Percentiles rank a stretch among this genome's conserved stretches.
Conservation (phyloP, 2,888 invertebrate species). For the Ennomos erosarius region DNA sequence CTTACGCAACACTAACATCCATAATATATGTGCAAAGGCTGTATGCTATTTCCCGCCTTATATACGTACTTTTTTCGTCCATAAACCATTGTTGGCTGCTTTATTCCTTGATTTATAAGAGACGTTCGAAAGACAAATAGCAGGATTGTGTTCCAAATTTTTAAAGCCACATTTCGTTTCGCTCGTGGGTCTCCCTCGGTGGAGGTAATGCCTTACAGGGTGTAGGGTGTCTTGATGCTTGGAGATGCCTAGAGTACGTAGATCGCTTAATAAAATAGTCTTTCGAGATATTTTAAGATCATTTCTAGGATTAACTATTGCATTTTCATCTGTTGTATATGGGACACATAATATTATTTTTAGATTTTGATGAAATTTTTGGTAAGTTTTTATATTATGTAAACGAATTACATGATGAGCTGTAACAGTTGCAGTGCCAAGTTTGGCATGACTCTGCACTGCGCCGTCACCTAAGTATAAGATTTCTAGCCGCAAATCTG, state of each 20-base stretch:
- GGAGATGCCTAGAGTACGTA: conserved; percentile 39
- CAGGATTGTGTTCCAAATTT: conserved; percentile 92
- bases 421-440: too few relatives aligned
- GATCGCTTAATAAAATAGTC: conserved; percentile 13
- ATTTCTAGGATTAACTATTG: too few relatives aligned
- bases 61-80: conserved; percentile 84
- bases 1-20: conserved; percentile 77
- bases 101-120: conserved; percentile 89
- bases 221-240: conserved; percentile 64
- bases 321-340: too few relatives aligned
- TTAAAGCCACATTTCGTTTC: conserved; percentile 91
- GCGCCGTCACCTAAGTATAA: too few relatives aligned
- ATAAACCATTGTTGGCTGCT: conserved; percentile 87
- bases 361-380: too few relatives aligned
- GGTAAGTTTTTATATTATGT: too few relatives aligned
- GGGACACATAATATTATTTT: too few relatives aligned
- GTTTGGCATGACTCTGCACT: too few relatives aligned
- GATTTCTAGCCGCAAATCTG: too few relatives aligned
- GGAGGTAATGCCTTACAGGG: conserved; percentile 65
- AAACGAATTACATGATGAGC: too few relatives aligned
- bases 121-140: conserved; percentile 91
- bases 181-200: conserved; percentile 77
- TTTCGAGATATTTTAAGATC: not conserved
- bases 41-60: conserved; percentile 83
- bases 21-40: conserved; percentile 79